Evolutionary conservation across 2,113 vertebrate species (phyloP).

Genomic region (Phylloscopus whistleri): DNA sequence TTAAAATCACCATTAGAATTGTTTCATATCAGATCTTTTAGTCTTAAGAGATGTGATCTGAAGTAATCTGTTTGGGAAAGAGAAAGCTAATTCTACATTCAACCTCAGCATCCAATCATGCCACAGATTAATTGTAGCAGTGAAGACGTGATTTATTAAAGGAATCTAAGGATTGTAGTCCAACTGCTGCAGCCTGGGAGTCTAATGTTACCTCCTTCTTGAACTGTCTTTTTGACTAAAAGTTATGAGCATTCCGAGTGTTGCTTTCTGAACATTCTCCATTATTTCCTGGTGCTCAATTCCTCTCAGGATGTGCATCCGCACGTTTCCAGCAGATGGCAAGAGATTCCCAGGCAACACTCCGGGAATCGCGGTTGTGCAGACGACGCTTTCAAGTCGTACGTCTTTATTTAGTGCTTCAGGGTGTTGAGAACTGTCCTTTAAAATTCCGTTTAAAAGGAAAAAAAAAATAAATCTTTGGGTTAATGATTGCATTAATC

Average conservation of each 20-base stretch:
- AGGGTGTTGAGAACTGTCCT: not conserved
- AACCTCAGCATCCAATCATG: not conserved
- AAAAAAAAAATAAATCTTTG: not conserved
- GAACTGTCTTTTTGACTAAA: not conserved
- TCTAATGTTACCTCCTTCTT: not conserved
- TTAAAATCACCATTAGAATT: not conserved
- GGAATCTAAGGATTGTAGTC: not conserved
- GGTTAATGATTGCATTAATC: not conserved
- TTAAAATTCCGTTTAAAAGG: not conserved
- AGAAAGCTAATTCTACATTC: not conserved
- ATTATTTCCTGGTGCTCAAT: accelerated
- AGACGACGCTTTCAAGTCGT: accelerated
- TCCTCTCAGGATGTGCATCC: not conserved
- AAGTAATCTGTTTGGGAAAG: not conserved
- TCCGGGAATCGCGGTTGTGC: not conserved
- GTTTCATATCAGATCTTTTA: not conserved
- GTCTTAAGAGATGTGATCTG: not conserved
- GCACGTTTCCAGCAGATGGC: conserved; percentile 53
- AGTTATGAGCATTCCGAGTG: not conserved
- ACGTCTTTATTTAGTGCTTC: not conserved
- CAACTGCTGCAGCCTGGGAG: not conserved
- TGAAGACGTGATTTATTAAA: not conserved
- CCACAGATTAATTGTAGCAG: not conserved
- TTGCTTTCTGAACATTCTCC: not conserved
- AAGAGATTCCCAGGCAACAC: not conserved